phyloP scores from a whole-genome alignment of 2,888 invertebrate species.

The Leptopterna dolabrata region DNA sequence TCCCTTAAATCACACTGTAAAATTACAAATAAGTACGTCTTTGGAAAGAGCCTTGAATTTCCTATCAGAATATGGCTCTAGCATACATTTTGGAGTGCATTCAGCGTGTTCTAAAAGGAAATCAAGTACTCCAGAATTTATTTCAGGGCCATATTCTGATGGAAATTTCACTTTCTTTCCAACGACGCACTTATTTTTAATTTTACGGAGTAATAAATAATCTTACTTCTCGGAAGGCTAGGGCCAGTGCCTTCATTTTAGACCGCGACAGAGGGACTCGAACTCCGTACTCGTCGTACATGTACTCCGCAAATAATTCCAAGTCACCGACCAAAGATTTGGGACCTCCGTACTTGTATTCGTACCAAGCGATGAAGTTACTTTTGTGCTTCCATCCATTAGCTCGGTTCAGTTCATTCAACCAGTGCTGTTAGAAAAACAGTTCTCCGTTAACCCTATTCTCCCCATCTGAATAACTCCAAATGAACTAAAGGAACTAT shows the following conservation, averaged over 20 bases:
- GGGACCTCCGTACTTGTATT: conserved; percentile 48
- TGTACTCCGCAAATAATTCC: conserved; percentile 39
- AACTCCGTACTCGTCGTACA: conserved; percentile 49
- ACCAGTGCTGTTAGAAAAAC: conserved; percentile 17
- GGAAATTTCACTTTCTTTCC: no score
- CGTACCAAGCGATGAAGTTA: conserved; percentile 51
- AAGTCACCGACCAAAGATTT: conserved; percentile 54
- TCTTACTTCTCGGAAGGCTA: conserved; percentile 39
- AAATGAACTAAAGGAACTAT: no score
- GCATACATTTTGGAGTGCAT: no score
- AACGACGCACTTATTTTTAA: no score
- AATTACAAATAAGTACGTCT: no score
- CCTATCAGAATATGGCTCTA: no score
- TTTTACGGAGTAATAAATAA: no score
- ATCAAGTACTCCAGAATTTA: no score
- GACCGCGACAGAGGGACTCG: neutral
- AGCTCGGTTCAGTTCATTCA: neutral
- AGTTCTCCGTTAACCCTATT: neutral
- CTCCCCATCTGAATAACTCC: neutral
- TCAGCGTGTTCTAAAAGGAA: no score
- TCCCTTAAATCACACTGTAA: no score
- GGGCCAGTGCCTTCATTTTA: conserved; percentile 1
- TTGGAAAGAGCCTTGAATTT: no score
- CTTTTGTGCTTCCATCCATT: conserved; percentile 48
- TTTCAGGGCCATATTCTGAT: no score